Percentiles rank a stretch among this genome's conserved stretches.
Evolutionary conservation across 2,113 vertebrate genomes (phyloP).

Genomic region (Oplegnathus fasciatus): DNA sequence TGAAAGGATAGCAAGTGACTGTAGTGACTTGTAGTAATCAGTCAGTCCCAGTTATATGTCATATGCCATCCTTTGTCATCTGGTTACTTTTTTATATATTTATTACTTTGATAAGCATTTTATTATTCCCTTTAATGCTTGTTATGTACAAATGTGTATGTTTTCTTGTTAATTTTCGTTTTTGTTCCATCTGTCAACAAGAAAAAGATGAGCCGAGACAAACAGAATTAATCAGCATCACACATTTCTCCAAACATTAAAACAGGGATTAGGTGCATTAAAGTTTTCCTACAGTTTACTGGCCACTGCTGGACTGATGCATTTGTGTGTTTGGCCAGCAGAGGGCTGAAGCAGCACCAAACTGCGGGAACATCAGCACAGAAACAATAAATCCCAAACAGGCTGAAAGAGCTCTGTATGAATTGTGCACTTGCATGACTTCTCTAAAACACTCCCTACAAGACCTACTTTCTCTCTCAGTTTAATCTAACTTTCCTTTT

Average conservation of each 20-base stretch:
- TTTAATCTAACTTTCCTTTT: background rate
- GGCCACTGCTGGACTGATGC: background rate
- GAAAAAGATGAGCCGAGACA: background rate
- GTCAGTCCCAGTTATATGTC: background rate
- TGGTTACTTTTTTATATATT: background rate
- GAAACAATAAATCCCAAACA: constrained; percentile 3
- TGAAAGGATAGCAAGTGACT: background rate
- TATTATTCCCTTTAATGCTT: background rate
- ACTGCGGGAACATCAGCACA: constrained; percentile 5
- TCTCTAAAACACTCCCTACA: background rate
- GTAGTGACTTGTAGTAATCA: background rate
- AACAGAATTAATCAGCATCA: background rate
- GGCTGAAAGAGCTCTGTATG: background rate
- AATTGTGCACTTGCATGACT: background rate
- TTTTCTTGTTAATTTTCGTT: background rate
- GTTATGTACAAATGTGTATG: background rate
- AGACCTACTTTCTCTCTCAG: background rate
- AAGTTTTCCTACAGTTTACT: background rate
- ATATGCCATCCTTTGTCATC: background rate
- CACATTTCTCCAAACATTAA: constrained; percentile 15
- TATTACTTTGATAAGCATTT: background rate
- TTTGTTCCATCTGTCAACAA: background rate
- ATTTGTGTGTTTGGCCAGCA: constrained; percentile 64
- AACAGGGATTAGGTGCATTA: background rate
- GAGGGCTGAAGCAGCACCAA: constrained; percentile 57